phyloP scores from a whole-genome alignment of 2,888 invertebrate genomes.

The Napeogenes sylphis region DNA sequence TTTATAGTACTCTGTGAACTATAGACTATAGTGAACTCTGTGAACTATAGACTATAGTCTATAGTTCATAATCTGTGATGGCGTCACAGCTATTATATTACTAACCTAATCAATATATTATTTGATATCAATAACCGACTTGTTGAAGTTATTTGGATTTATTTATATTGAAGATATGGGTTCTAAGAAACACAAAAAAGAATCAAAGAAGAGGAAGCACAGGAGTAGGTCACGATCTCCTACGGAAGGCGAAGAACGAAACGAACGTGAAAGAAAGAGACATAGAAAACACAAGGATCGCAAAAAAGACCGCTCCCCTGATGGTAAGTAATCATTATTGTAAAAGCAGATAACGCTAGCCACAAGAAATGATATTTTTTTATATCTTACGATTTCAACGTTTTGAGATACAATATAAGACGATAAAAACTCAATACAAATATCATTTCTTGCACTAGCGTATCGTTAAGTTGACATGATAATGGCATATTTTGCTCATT shows the following conservation, averaged over 20 bases:
- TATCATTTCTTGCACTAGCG: slow-evolving; percentile 52
- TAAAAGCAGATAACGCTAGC: slow-evolving; percentile 41
- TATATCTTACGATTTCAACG: background rate
- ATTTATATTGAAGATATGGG: slow-evolving; percentile 72
- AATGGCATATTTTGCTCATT: slow-evolving; percentile 76
- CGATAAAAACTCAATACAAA: slow-evolving; percentile 16
- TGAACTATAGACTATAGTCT: too few relatives aligned
- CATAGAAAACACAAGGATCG: slow-evolving; percentile 77
- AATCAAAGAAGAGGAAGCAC: slow-evolving; percentile 83
- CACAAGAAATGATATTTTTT: slow-evolving; percentile 49
- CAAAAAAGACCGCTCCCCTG: slow-evolving; percentile 74
- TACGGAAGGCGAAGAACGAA: slow-evolving; percentile 68
- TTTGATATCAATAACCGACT: too few relatives aligned
- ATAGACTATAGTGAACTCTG: too few relatives aligned
- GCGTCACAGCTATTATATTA: too few relatives aligned
- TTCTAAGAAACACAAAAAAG: slow-evolving; percentile 84
- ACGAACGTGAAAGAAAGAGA: slow-evolving; percentile 65
- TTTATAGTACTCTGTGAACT: too few relatives aligned
- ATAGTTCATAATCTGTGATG: too few relatives aligned
- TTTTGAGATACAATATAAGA: slow-evolving; percentile 1
- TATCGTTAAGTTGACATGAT: slow-evolving; percentile 55
- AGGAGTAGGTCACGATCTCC: slow-evolving; percentile 77
- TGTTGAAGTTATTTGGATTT: background rate
- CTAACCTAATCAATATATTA: too few relatives aligned
- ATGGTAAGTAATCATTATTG: slow-evolving; percentile 68